These are phyloP conservation scores for Forficula auricularia DNA, from an alignment of 1,140 invertebrate genomes.

Conservation along the genomic window DNA sequence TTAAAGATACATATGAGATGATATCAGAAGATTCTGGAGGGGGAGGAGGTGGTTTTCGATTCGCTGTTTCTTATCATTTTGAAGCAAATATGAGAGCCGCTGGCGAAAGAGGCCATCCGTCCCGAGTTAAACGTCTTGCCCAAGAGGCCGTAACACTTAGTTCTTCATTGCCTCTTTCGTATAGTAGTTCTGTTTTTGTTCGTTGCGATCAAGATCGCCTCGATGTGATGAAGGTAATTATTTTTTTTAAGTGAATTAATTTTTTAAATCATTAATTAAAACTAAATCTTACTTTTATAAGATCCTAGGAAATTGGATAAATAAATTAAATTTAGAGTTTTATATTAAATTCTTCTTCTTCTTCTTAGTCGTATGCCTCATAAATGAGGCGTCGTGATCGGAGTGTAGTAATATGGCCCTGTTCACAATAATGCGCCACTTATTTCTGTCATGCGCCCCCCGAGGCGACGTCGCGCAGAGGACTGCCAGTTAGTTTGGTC, in stretches of 20 bases:
- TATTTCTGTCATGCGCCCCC: too few species aligned
- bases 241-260: constrained; percentile 1
- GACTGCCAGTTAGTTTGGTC: too few species aligned
- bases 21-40: constrained; percentile 54
- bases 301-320: background rate
- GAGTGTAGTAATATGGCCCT: too few species aligned
- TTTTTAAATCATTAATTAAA: background rate
- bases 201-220: constrained; percentile 83
- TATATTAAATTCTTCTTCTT: too few species aligned
- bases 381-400: too few species aligned
- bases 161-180: constrained; percentile 79
- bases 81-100: constrained; percentile 73
- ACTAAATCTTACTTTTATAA: background rate
- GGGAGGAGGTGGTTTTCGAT: constrained; percentile 52
- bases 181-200: constrained; percentile 88
- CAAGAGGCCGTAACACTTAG: constrained; percentile 93
- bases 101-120: constrained; percentile 65
- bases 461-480: too few species aligned
- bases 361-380: too few species aligned
- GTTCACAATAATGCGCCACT: too few species aligned
- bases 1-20: constrained; percentile 76
- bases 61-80: constrained; percentile 80
- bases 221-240: constrained; percentile 79
- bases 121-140: constrained; percentile 76
- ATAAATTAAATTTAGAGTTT: too few species aligned